Percentiles rank a stretch among this genome's conserved stretches.
These are phyloP conservation scores for Papilio demoleus DNA, from an alignment of 2,888 invertebrate species.

Conservation along the genomic window DNA sequence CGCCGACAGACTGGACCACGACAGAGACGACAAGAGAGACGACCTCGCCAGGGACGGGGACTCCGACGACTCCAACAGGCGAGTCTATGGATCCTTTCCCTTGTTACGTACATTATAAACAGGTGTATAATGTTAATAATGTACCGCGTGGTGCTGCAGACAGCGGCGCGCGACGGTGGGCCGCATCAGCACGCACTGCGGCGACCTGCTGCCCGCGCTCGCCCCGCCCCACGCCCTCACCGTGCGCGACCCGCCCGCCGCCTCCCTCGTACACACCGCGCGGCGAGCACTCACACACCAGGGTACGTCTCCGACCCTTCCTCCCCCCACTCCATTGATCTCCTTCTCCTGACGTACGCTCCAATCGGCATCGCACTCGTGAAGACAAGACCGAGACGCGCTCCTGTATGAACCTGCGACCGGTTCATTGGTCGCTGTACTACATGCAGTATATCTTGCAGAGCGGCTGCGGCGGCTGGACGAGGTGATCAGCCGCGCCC, in stretches of 20 bases:
- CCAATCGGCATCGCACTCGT: too few species aligned
- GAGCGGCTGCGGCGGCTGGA: conserved; percentile 75
- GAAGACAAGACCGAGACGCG: too few species aligned
- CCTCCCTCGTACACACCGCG: conserved; percentile 45
- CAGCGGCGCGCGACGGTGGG: conserved; percentile 61
- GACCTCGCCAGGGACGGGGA: conserved; percentile 21
- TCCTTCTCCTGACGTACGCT: too few species aligned
- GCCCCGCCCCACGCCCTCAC: conserved; percentile 52
- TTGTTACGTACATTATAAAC: too few species aligned
- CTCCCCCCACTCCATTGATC: not conserved
- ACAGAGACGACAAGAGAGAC: conserved; percentile 44
- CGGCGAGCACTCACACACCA: conserved; percentile 55
- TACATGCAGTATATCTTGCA: conserved; percentile 44
- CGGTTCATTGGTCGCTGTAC: too few species aligned
- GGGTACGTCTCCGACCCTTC: conserved; percentile 53
- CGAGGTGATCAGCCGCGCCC: conserved; percentile 60
- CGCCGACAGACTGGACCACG: conserved; percentile 49
- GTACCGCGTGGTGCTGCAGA: conserved; percentile 47
- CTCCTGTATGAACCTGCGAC: too few species aligned
- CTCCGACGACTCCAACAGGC: conserved; percentile 34
- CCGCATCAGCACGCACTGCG: conserved; percentile 60
- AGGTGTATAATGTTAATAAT: not conserved
- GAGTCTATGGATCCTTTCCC: not conserved
- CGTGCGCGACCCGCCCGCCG: conserved; percentile 48
- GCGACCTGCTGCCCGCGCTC: conserved; percentile 47